Evolutionary conservation across 1,140 invertebrate species (phyloP).

Genomic region (Tetranychus cinnabarinus): DNA sequence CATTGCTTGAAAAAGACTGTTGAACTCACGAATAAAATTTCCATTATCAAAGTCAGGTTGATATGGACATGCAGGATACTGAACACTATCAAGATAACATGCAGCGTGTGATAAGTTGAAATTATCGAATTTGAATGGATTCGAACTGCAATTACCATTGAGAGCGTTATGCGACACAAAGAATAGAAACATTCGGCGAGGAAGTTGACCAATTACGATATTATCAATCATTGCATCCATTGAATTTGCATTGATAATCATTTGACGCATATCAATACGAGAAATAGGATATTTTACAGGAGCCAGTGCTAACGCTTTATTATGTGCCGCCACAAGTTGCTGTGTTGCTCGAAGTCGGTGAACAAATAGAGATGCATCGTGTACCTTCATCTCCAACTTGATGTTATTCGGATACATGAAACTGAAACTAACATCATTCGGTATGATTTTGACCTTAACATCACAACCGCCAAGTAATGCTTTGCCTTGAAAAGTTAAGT

Average conservation of each 20-base stretch:
- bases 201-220: neutral
- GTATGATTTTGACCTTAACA: too few species aligned
- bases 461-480: neutral
- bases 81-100: neutral
- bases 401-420: too few species aligned
- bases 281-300: too few species aligned
- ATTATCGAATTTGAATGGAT: neutral
- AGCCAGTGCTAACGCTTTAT: too few species aligned
- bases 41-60: neutral
- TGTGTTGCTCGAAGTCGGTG: neutral
- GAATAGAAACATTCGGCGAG: neutral
- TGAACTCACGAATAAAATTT: neutral
- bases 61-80: neutral
- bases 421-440: too few species aligned
- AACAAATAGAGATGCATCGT: too few species aligned
- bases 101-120: neutral
- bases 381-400: too few species aligned
- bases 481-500: neutral
- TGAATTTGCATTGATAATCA: neutral
- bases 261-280: neutral
- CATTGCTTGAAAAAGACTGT: neutral
- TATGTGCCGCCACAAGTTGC: too few species aligned
- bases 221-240: neutral
- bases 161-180: neutral
- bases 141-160: neutral